Percentiles rank a stretch among this genome's conserved stretches.
Evolutionary conservation across 2,888 invertebrate genomes (phyloP).

Genomic region (Imbricaverruca yamaguchii): DNA sequence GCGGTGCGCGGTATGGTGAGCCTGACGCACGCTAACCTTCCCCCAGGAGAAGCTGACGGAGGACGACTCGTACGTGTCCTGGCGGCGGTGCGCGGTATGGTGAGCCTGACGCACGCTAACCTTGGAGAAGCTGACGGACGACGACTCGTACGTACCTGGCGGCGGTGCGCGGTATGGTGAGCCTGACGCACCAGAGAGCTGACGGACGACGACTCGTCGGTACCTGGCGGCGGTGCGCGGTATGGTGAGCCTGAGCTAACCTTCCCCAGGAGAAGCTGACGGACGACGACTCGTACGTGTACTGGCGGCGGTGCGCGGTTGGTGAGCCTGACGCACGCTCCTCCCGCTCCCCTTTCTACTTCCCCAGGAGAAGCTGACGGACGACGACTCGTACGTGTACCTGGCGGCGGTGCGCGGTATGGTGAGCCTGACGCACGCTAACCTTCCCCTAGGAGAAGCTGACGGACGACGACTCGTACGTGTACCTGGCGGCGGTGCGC

Average conservation of each 20-base stretch:
- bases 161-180: slow-evolving; percentile 66
- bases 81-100: slow-evolving; percentile 64
- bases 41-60: slow-evolving; percentile 59
- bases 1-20: slow-evolving; percentile 67
- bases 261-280: slow-evolving; percentile 58
- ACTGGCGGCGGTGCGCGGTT: slow-evolving; percentile 71
- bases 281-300: slow-evolving; percentile 72
- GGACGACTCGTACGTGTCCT: slow-evolving; percentile 72
- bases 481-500: slow-evolving; percentile 69
- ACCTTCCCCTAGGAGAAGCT: slow-evolving; percentile 53
- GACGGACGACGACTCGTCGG: slow-evolving; percentile 68
- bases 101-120: slow-evolving; percentile 51
- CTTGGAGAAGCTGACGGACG: slow-evolving; percentile 61
- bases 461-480: slow-evolving; percentile 68
- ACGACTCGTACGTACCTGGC: slow-evolving; percentile 74
- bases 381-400: slow-evolving; percentile 75
- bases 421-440: slow-evolving; percentile 53
- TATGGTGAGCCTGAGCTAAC: slow-evolving; percentile 60
- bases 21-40: slow-evolving; percentile 52
- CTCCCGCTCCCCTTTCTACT: slow-evolving; percentile 42
- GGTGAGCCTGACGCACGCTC: slow-evolving; percentile 56
- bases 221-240: slow-evolving; percentile 72
- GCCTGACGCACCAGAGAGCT: slow-evolving; percentile 63
- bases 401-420: slow-evolving; percentile 67
- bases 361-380: slow-evolving; percentile 56